Conservation (phyloP, 1,140 invertebrate species). For the Ooceraea biroi region DNA sequence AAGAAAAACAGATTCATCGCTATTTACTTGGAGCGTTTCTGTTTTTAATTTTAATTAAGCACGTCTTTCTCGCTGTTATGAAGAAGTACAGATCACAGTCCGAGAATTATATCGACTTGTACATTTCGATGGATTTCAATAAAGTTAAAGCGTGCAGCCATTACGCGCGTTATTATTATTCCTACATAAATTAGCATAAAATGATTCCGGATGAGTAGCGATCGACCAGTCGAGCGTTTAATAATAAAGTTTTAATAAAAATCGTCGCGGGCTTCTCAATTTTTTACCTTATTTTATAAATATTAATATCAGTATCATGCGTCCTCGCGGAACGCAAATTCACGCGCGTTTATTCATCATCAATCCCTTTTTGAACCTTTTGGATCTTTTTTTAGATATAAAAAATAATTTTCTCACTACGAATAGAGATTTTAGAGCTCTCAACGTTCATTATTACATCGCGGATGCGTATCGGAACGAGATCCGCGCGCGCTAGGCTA, state of each 20-base stretch:
- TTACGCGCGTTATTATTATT: background rate
- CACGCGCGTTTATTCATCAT: background rate
- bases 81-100: background rate
- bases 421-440: no score
- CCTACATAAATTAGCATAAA: conserved; percentile 34
- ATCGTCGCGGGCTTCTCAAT: background rate
- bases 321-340: background rate
- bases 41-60: conserved; percentile 15
- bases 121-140: background rate
- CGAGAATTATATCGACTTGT: background rate
- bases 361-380: background rate
- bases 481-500: background rate
- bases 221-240: background rate
- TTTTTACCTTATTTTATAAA: background rate
- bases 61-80: background rate
- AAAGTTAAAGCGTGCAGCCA: background rate
- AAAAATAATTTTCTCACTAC: no score
- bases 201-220: background rate
- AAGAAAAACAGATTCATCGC: no score
- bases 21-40: background rate
- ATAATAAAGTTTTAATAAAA: conserved; percentile 32
- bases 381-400: no score
- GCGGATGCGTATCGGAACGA: background rate
- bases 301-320: background rate
- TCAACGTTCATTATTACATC: background rate